Evolutionary conservation across 2,888 invertebrate genomes (phyloP).

Genomic region (Entomobrya multifasciata): DNA sequence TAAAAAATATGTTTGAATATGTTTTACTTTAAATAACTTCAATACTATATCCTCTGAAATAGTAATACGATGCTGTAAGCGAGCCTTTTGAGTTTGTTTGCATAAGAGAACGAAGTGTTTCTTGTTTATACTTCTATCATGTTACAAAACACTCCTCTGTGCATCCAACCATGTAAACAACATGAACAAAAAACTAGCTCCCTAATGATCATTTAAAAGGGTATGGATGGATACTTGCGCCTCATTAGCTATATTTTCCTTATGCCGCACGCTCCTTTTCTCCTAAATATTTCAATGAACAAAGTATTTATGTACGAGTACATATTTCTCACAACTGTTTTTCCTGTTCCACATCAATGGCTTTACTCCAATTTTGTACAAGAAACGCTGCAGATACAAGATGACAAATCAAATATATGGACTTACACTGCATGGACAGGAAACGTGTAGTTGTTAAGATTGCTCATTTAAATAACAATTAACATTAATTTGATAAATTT

Average conservation of each 20-base stretch:
- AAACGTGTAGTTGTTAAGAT: too few relatives aligned
- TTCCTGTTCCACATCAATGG: background rate
- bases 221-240: conserved; percentile 29
- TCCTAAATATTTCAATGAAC: background rate
- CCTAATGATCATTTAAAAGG: conserved; percentile 62
- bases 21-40: background rate
- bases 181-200: conserved; percentile 22
- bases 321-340: background rate
- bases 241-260: conserved; percentile 61
- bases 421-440: too few relatives aligned
- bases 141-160: conserved; percentile 5
- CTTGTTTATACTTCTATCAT: conserved; percentile 22
- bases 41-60: background rate
- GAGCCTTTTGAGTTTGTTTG: background rate
- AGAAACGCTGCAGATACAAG: too few relatives aligned
- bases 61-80: background rate
- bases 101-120: conserved; percentile 12
- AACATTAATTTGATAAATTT: too few relatives aligned
- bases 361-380: too few relatives aligned
- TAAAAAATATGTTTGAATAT: background rate
- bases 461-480: too few relatives aligned
- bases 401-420: too few relatives aligned
- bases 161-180: conserved; percentile 52
- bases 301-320: too few relatives aligned
- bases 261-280: conserved; percentile 30